Conservation (phyloP, 1,140 invertebrate species). For the Acromyrmex charruanus region DNA sequence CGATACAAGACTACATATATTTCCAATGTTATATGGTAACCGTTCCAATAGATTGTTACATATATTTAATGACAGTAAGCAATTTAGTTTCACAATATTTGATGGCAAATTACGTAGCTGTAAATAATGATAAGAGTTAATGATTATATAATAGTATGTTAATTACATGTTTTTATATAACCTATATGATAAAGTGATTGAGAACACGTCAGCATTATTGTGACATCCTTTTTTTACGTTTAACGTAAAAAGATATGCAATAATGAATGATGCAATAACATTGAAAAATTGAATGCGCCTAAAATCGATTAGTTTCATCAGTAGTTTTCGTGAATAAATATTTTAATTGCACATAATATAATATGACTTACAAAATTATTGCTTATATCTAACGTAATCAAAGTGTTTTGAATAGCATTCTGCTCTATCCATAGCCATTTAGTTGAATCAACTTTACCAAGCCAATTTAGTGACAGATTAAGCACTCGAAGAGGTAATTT, state of each 20-base stretch:
- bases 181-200: neutral
- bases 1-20: neutral
- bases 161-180: neutral
- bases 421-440: neutral
- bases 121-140: neutral
- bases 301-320: too few relatives aligned
- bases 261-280: too few relatives aligned
- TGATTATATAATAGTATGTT: too few relatives aligned
- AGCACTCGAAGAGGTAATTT: neutral
- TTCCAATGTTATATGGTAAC: neutral
- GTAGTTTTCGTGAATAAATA: too few relatives aligned
- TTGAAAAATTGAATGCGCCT: too few relatives aligned
- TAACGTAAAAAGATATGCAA: too few relatives aligned
- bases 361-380: neutral
- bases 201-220: too few relatives aligned
- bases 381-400: neutral
- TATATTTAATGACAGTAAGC: neutral
- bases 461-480: neutral
- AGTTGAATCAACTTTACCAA: too few relatives aligned
- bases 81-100: neutral
- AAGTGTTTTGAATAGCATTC: neutral
- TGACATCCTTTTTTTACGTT: too few relatives aligned
- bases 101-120: neutral
- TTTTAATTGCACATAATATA: too few relatives aligned
- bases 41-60: neutral